Conservation (phyloP, 2,797 vertebrate species). For the Brachymystax lenok region DNA sequence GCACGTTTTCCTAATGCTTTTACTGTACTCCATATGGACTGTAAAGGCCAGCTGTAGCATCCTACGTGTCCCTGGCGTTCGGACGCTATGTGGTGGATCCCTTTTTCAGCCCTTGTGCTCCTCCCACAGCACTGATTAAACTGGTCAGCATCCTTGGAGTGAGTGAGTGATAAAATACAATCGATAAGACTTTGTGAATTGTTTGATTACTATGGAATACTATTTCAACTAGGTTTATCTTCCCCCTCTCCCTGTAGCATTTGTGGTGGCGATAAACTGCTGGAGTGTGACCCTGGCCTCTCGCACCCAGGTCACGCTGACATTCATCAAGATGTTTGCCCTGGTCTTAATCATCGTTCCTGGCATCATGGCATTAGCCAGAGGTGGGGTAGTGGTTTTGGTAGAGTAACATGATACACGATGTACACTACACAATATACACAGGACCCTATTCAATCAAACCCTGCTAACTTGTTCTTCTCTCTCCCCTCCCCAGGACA, state of each 20-base stretch:
- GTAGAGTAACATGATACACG: neutral
- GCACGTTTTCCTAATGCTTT: neutral
- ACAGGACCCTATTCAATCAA: neutral
- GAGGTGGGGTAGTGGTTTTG: conserved; percentile 60
- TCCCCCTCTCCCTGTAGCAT: conserved; percentile 54
- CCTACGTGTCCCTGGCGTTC: conserved; percentile 83
- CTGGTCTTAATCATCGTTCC: conserved; percentile 80
- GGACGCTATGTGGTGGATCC: conserved; percentile 86
- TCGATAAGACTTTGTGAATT: neutral
- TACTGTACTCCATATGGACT: neutral
- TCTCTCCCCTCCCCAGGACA: conserved; percentile 68
- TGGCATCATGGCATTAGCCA: conserved; percentile 72
- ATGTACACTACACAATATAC: neutral
- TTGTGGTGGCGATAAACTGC: conserved; percentile 78
- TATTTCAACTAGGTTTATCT: neutral
- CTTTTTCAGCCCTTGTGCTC: conserved; percentile 79
- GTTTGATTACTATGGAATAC: neutral
- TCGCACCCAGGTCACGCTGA: conserved; percentile 74
- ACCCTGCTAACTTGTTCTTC: neutral
- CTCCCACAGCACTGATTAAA: conserved; percentile 75
- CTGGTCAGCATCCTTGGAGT: conserved; percentile 79
- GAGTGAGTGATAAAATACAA: conserved; percentile 75
- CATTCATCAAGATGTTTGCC: conserved; percentile 77
- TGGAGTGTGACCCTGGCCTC: conserved; percentile 79
- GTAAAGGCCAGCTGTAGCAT: conserved; percentile 80